Base-by-base conservation (phyloP, 2,888 invertebrate genomes). In the Marronus borbonicus region DNA sequence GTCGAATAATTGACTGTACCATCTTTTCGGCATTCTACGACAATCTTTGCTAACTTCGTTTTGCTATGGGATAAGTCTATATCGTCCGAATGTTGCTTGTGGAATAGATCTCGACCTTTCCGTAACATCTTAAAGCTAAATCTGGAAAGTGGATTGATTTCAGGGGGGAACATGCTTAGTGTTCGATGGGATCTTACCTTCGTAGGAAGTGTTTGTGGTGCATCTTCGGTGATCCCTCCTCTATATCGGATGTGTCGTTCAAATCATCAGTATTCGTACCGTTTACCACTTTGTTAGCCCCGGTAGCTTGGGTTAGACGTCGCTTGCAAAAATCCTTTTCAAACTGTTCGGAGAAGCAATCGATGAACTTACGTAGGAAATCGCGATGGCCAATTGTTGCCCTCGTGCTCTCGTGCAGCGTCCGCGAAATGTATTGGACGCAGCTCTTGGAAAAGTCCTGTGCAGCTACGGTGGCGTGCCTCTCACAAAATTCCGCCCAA, bases 21-120 rank as follows among this genome's bases (percentile, higher is more conserved):
- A 86, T 98, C 98, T 86, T 98, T 98, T 74, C 96, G 93, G 88
- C 97, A 96, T 87, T 97, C 97, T 60, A 97, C 97, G 72, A 96
- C 94, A 85, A 97, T 97, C 89, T 97, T 97, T 62, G 96, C 95
- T 85, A 97, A 89, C 88, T 96, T 96, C 77, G 95, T 95, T 90
- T 96, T 96, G 83, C 93, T 94, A 83, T 94, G 93, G 39, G 93
- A 92, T 17, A 94, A 88, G 84, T 95, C 95, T 0, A 93, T 92
- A 85, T 97, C 97, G 84, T 98, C 97, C 24, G 97, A 96, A 86
- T 95, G 93, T 85, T 96, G 96, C 86, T 97, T 97, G 87, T 96
- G 95, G 85, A 98, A 97, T 68, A 97, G 91, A 58, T 96, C 94
- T 86, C 92, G 95, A 87, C 95, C 94, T 85, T 93, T 94, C 79